Conservation (phyloP, 2,888 invertebrate genomes). For the Eucera pruinosa region DNA sequence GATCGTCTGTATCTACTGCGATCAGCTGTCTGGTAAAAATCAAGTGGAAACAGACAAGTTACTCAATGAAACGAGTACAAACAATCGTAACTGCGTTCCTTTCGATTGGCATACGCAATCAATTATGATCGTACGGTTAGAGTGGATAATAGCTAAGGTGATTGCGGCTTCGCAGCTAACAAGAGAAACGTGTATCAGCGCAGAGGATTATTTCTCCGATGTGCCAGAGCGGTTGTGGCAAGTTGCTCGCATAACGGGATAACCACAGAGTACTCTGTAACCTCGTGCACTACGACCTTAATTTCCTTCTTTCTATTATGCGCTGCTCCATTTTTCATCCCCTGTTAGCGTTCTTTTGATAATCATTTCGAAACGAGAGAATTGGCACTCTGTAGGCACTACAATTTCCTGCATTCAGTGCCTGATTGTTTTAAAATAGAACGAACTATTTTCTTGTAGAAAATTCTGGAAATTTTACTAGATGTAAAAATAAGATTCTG, state of each 20-base stretch:
- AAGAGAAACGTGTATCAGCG: constrained; percentile 26
- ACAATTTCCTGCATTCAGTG: background rate
- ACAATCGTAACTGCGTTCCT: background rate
- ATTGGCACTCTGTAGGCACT: background rate
- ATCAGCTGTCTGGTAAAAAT: background rate
- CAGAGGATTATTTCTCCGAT: constrained; percentile 37
- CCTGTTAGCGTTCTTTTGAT: background rate
- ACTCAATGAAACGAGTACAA: background rate
- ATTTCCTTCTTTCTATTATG: constrained; percentile 52
- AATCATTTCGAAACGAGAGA: background rate
- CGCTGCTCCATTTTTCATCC: constrained; percentile 45
- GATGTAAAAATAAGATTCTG: no score
- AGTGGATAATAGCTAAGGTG: background rate
- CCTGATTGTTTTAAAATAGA: background rate
- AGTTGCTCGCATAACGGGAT: constrained; percentile 65
- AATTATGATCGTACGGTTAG: constrained; percentile 19
- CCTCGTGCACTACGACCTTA: constrained; percentile 72
- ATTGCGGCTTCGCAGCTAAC: constrained; percentile 30
- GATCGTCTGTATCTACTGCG: background rate
- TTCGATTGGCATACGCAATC: constrained; percentile 11
- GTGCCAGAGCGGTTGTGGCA: constrained; percentile 24
- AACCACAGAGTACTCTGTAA: constrained; percentile 50
- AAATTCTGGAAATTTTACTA: no score
- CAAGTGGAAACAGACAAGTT: background rate
- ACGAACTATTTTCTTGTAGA: background rate